Conservation (phyloP, 1,140 invertebrate genomes). For the Theocolax elegans region DNA sequence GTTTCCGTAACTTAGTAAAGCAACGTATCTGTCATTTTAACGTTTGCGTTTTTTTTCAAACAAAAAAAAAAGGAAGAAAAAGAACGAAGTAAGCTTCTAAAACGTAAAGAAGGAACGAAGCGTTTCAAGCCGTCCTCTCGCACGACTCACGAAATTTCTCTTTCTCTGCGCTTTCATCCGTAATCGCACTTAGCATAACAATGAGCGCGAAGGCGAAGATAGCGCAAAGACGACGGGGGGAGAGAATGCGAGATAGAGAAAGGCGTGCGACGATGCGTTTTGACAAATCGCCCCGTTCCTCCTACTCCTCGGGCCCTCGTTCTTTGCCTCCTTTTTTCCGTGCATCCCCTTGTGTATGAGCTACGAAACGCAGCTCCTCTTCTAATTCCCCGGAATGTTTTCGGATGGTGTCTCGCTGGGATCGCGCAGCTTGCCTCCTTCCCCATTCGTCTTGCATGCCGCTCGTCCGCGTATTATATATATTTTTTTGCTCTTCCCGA, state of each 20-base stretch:
- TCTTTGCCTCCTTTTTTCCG: slow-evolving; percentile 34
- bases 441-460: slow-evolving; percentile 40
- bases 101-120: slow-evolving; percentile 11
- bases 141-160: slow-evolving; percentile 13
- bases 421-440: slow-evolving; percentile 59
- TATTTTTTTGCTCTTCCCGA: slow-evolving; percentile 22
- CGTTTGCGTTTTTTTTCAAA: background rate
- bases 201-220: slow-evolving; percentile 48
- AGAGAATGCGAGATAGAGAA: slow-evolving; percentile 38
- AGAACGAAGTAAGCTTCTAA: background rate
- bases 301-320: slow-evolving; percentile 29
- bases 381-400: slow-evolving; percentile 64
- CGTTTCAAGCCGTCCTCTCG: background rate
- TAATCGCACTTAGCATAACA: slow-evolving; percentile 58
- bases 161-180: slow-evolving; percentile 38
- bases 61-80: background rate
- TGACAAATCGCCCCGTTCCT: slow-evolving; percentile 57
- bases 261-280: slow-evolving; percentile 53
- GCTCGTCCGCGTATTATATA: slow-evolving; percentile 17
- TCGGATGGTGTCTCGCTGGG: slow-evolving; percentile 57
- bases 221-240: slow-evolving; percentile 28
- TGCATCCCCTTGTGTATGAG: slow-evolving; percentile 5
- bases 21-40: background rate
- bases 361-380: slow-evolving; percentile 49
- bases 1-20: no score